phyloP scores from a whole-genome alignment of 2,797 vertebrate species.

The Sebastes flavidus region DNA sequence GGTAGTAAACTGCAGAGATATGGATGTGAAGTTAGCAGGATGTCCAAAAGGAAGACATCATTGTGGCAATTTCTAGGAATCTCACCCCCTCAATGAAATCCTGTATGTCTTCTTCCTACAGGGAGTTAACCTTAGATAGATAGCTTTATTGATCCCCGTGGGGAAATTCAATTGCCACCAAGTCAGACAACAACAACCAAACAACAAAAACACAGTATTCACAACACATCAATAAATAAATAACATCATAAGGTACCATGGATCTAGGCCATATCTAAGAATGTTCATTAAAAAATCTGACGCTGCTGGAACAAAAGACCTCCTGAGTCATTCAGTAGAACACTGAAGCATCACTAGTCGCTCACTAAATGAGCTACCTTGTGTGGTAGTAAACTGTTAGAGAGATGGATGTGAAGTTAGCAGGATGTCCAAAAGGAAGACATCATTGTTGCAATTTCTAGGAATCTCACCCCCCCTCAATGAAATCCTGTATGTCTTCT shows the following conservation, averaged over 20 bases:
- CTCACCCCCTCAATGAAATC: slow-evolving; percentile 23
- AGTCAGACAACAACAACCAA: no score
- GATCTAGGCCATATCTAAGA: no score
- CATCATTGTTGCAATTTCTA: slow-evolving; percentile 4
- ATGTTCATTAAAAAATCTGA: no score
- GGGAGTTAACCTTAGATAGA: background rate
- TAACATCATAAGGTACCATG: no score
- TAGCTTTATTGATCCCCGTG: no score
- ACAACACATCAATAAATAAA: no score
- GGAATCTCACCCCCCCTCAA: slow-evolving; percentile 3
- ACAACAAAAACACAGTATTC: no score
- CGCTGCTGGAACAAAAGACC: no score
- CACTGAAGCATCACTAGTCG: no score
- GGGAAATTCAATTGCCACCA: no score
- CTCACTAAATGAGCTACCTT: no score
- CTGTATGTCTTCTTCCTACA: background rate
- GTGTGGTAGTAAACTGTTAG: background rate
- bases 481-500: slow-evolving; percentile 12
- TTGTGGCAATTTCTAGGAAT: slow-evolving; percentile 13
- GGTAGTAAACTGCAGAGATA: background rate
- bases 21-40: slow-evolving; percentile 30
- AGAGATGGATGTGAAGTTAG: slow-evolving; percentile 5
- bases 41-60: slow-evolving; percentile 2
- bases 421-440: slow-evolving; percentile 29
- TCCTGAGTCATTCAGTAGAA: no score